A percentile compares a stretch with the other conserved stretches of the same genome.
Evolutionary conservation across 2,888 invertebrate species (phyloP).

Genomic region (Pedicia rivosa): DNA sequence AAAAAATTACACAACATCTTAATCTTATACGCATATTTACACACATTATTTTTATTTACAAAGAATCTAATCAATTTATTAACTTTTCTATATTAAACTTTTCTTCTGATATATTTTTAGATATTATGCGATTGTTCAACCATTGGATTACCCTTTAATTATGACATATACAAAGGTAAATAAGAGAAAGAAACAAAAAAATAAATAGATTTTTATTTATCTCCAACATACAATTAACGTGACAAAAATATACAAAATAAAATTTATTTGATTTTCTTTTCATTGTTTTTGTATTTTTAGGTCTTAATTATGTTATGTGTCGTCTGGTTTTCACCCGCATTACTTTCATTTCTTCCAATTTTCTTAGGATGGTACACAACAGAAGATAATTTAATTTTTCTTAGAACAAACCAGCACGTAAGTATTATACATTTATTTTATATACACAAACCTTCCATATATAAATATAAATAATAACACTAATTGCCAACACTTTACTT

Average conservation of each 20-base stretch:
- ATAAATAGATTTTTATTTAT: background rate
- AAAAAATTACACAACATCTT: conserved; percentile 6
- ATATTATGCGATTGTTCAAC: conserved; percentile 81
- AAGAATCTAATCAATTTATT: too few relatives aligned
- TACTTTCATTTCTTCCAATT: conserved; percentile 86
- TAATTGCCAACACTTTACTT: too few relatives aligned
- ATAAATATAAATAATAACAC: too few relatives aligned
- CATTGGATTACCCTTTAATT: conserved; percentile 78
- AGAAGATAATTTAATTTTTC: conserved; percentile 52
- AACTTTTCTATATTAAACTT: too few relatives aligned
- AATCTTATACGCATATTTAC: background rate
- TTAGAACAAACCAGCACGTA: conserved; percentile 49
- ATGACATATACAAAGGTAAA: conserved; percentile 68
- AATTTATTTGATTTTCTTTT: background rate
- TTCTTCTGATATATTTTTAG: conserved; percentile 34
- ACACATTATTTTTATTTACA: conserved; percentile 17
- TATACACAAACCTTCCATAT: too few relatives aligned
- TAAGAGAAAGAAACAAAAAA: conserved; percentile 29
- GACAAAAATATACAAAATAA: background rate
- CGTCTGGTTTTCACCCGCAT: conserved; percentile 82
- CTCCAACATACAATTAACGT: background rate
- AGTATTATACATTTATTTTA: too few relatives aligned
- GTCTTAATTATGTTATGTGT: conserved; percentile 66
- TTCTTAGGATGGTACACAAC: conserved; percentile 94
- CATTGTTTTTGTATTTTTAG: background rate